These are phyloP conservation scores for Heliocidaris erythrogramma DNA, from an alignment of 35 echinoderm and acorn worm genomes.

Conservation along the genomic window DNA sequence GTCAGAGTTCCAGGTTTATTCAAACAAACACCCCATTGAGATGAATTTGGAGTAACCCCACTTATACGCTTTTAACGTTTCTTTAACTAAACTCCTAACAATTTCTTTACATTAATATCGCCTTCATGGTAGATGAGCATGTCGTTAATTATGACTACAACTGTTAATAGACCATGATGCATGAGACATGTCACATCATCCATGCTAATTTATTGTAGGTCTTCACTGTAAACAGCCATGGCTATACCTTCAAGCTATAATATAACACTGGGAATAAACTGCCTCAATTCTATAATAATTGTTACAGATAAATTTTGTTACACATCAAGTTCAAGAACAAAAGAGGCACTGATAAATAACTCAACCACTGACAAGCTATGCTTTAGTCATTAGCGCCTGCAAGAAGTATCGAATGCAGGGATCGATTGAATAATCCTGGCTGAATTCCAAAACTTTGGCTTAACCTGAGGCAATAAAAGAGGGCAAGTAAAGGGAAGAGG, in stretches of 20 bases:
- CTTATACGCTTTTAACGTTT: too few relatives aligned
- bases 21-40: too few relatives aligned
- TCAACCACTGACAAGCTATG: not conserved
- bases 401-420: conserved; percentile 23
- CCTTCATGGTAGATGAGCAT: not conserved
- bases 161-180: not conserved
- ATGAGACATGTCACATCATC: not conserved
- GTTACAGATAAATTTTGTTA: not conserved
- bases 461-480: conserved; percentile 1
- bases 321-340: not conserved
- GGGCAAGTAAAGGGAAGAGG: conserved; percentile 29
- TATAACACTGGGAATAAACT: not conserved
- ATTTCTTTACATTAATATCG: not conserved
- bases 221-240: not conserved
- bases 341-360: not conserved
- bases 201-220: not conserved
- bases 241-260: not conserved
- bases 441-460: conserved; percentile 11
- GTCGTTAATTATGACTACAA: not conserved
- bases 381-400: conserved; percentile 36
- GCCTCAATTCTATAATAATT: not conserved
- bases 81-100: too few relatives aligned
- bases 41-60: not conserved
- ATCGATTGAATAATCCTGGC: conserved; percentile 39
- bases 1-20: too few relatives aligned